Percentiles rank a stretch among this genome's conserved stretches.
Conservation (phyloP, 2,888 invertebrate species). For the Coremacera marginata region DNA sequence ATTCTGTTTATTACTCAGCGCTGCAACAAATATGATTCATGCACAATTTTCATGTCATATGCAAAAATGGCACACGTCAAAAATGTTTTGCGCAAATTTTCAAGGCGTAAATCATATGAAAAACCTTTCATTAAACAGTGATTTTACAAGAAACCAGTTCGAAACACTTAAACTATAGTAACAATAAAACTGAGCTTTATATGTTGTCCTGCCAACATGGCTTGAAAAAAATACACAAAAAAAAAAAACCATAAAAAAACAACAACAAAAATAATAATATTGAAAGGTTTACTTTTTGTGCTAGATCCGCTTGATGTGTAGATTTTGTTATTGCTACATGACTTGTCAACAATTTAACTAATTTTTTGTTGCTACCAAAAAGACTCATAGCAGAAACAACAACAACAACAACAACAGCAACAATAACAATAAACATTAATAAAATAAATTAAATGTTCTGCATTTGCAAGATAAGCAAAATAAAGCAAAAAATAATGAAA, state of each 20-base stretch:
- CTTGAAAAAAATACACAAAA: background rate
- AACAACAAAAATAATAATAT: background rate
- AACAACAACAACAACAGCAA: conserved; percentile 7
- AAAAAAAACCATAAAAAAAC: background rate
- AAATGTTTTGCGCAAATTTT: background rate
- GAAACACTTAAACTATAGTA: background rate
- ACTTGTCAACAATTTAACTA: conserved; percentile 25
- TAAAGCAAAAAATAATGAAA: background rate
- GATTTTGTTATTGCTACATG: background rate
- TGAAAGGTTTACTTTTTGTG: background rate
- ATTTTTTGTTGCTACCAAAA: conserved; percentile 11
- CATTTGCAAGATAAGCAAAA: background rate
- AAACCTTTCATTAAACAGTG: background rate
- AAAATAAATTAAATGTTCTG: conserved; percentile 19
- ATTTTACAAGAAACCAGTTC: background rate
- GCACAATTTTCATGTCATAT: background rate
- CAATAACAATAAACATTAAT: background rate
- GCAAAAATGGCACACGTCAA: background rate
- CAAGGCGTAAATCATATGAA: background rate
- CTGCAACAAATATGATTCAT: background rate
- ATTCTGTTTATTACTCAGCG: no score
- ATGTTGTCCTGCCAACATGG: background rate
- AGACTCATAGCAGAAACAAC: background rate
- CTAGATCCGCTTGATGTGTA: background rate
- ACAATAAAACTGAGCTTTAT: background rate